These are phyloP conservation scores for Spodoptera littoralis DNA, from an alignment of 2,888 invertebrate genomes.

Conservation along the genomic window DNA sequence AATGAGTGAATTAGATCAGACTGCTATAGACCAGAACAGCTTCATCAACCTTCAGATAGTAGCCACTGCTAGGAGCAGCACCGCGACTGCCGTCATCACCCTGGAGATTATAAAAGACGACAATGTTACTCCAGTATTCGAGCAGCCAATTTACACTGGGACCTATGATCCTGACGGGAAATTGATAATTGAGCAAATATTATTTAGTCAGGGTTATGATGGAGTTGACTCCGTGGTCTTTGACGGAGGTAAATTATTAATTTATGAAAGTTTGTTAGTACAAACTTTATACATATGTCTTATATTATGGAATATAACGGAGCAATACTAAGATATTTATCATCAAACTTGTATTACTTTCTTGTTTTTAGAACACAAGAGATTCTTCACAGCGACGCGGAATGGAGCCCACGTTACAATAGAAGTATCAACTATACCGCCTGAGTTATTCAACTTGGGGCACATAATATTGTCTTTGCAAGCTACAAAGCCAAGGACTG, in stretches of 20 bases:
- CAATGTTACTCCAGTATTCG: slow-evolving; percentile 72
- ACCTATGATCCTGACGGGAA: slow-evolving; percentile 63
- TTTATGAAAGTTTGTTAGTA: too few species aligned
- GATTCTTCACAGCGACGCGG: slow-evolving; percentile 59
- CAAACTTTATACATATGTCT: slow-evolving; percentile 51
- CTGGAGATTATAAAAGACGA: slow-evolving; percentile 78
- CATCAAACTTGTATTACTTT: too few species aligned
- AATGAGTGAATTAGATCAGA: slow-evolving; percentile 65
- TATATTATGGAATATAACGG: too few species aligned
- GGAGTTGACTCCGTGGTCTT: slow-evolving; percentile 66
- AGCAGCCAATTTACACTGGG: slow-evolving; percentile 68
- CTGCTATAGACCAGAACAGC: slow-evolving; percentile 67
- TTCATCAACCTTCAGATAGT: slow-evolving; percentile 68
- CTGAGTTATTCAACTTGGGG: slow-evolving; percentile 61
- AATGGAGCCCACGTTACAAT: slow-evolving; percentile 57
- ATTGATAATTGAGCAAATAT: slow-evolving; percentile 67
- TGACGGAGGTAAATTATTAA: slow-evolving; percentile 69
- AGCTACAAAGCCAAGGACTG: slow-evolving; percentile 73
- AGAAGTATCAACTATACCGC: slow-evolving; percentile 61
- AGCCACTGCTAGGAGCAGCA: slow-evolving; percentile 63
- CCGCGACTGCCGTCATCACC: slow-evolving; percentile 66
- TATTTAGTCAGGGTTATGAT: slow-evolving; percentile 73
- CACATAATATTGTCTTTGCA: slow-evolving; percentile 67
- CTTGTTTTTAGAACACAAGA: slow-evolving; percentile 60
- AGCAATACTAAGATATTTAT: too few species aligned